phyloP scores from a whole-genome alignment of 2,797 vertebrate species.

The Catharus ustulatus region DNA sequence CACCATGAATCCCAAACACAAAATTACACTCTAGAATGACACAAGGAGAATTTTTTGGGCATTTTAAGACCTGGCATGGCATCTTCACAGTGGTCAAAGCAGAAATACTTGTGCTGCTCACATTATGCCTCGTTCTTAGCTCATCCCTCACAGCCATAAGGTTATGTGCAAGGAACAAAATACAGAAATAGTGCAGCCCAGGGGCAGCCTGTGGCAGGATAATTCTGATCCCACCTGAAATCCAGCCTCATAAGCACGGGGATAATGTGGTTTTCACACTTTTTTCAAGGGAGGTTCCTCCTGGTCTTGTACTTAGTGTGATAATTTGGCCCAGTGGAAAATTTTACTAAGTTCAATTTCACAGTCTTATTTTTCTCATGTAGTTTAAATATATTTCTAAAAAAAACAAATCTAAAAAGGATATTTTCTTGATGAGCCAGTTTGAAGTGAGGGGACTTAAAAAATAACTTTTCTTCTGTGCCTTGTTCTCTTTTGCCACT shows the following conservation, averaged over 20 bases:
- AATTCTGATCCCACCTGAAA: neutral
- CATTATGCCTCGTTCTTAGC: accelerated
- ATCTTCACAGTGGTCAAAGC: neutral
- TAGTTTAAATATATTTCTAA: neutral
- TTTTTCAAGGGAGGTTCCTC: neutral
- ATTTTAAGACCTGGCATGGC: neutral
- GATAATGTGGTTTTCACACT: accelerated
- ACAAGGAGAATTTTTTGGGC: neutral
- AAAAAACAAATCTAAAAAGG: neutral
- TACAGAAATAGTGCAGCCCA: neutral
- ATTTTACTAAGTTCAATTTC: neutral
- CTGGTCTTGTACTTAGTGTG: neutral
- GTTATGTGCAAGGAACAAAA: neutral
- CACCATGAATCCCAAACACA: neutral
- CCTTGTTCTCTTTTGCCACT: neutral
- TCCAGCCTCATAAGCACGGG: neutral
- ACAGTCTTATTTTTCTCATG: accelerated
- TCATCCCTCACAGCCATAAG: neutral
- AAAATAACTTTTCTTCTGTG: neutral
- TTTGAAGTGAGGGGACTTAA: neutral
- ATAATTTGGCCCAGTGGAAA: neutral
- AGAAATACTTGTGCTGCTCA: neutral
- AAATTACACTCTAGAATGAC: neutral
- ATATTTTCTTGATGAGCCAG: neutral
- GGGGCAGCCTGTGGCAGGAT: neutral